Conservation (phyloP, 1,140 invertebrate genomes). For the Mesaphorura yosii region DNA sequence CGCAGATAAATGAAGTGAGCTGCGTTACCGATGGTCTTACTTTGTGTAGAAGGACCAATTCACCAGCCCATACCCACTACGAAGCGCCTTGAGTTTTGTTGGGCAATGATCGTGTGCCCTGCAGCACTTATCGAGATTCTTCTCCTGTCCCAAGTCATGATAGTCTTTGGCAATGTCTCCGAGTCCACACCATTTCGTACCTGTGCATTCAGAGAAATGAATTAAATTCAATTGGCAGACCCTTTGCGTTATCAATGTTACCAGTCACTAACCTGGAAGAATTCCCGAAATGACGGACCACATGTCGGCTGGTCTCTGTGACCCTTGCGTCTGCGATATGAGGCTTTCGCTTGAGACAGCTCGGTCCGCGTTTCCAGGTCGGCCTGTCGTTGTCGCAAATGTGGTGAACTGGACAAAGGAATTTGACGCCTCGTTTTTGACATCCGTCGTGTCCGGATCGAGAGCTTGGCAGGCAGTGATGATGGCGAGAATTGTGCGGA, state of each 20-base stretch:
- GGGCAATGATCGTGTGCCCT: slow-evolving; percentile 70
- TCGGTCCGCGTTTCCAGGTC: slow-evolving; percentile 30
- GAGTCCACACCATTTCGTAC: slow-evolving; percentile 79
- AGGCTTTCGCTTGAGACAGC: not conserved
- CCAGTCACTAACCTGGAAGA: slow-evolving; percentile 20
- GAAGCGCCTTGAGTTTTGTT: slow-evolving; percentile 59
- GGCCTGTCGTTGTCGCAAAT: slow-evolving; percentile 33
- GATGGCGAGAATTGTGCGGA: slow-evolving; percentile 27
- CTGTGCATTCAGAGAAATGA: slow-evolving; percentile 38
- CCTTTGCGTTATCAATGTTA: not conserved
- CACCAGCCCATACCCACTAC: slow-evolving; percentile 60
- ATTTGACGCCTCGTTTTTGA: too few relatives aligned
- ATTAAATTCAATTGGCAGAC: not conserved
- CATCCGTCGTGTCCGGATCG: slow-evolving; percentile 39
- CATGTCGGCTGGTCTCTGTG: slow-evolving; percentile 20
- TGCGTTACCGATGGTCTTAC: too few relatives aligned
- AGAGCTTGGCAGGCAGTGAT: slow-evolving; percentile 31
- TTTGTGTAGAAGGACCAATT: slow-evolving; percentile 77
- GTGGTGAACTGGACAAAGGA: slow-evolving; percentile 15
- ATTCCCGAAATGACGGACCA: slow-evolving; percentile 29
- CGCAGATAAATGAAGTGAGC: too few relatives aligned
- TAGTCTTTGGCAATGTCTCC: slow-evolving; percentile 71
- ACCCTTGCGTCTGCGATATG: slow-evolving; percentile 39
- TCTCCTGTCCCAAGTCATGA: slow-evolving; percentile 61
- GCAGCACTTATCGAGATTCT: slow-evolving; percentile 66